Evolutionary conservation across 2,113 vertebrate genomes (phyloP), one percentile per base, ranked within the genome.

Genomic region (Cheilinus undulatus): DNA sequence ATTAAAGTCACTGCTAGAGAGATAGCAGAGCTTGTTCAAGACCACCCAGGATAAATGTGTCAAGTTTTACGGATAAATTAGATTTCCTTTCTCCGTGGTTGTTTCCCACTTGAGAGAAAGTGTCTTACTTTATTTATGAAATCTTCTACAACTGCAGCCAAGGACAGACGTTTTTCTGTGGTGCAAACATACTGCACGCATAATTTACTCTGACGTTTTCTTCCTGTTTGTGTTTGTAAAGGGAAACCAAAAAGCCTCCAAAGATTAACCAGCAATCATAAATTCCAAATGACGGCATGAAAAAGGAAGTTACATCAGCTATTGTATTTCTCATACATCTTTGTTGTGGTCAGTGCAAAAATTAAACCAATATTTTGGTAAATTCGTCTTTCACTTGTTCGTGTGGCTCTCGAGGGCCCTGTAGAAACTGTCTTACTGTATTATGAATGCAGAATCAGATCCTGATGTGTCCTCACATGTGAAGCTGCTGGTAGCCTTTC

Each of bases 21-120:
- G 7, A 45, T 7, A 45, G 7, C 13, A n/a, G 42, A 45, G 17
- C 36, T 38, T 38, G 68, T 57, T 34, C n/a, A 23, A 14, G 51
- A 57, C 77, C 54, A 67, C 59, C 65, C 66, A 13, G 45, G 26
- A 62, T 51, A 54, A 19, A 67, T 34, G 45, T 52, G 70, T 66
- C 26, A 57, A 48, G 13, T 19, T 17, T 50, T 20, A 51, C 32
- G 51, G 12, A 40, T 63, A 20, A 45, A 40, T 40, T 19, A 24
- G 22, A 19, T 34, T 27, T 57, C 10, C 45, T 69, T 42, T 56
- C 7, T 46, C n/a, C 52, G 20, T 49, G 45, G 12, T 36, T 69
- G 69, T 46, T 58, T 38, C 11, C 5, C n/a, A 26, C 6, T 46
- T 26, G 20, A 20, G 9, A 32, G 3, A 13, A 54, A 12, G n/a